Conservation (phyloP, 2,113 vertebrate species). For the Ceuthmochares aereus region DNA sequence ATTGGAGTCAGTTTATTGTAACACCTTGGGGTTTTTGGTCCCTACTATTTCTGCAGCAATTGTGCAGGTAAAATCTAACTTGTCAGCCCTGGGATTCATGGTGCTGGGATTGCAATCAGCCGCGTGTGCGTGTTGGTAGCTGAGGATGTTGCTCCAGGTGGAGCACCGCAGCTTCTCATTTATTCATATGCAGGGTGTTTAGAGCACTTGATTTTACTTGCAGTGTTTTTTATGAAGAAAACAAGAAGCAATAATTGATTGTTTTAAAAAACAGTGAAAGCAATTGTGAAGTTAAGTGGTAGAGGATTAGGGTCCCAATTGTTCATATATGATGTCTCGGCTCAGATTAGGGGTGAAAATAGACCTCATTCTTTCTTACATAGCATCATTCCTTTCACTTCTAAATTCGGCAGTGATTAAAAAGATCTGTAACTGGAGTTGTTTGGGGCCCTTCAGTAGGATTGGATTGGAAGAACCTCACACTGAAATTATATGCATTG, state of each 20-base stretch:
- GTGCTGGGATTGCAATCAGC: not conserved
- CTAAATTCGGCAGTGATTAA: not conserved
- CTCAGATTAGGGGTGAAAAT: not conserved
- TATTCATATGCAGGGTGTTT: not conserved
- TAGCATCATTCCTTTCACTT: not conserved
- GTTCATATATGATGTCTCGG: not conserved
- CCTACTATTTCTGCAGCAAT: not conserved
- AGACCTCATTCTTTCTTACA: not conserved
- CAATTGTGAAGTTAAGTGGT: not conserved
- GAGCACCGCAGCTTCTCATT: fast-evolving
- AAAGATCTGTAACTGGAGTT: not conserved
- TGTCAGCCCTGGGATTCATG: not conserved
- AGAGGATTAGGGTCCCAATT: not conserved
- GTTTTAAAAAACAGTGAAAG: not conserved
- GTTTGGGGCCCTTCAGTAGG: not conserved
- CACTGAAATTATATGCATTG: not conserved
- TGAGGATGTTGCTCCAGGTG: not conserved
- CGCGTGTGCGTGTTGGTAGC: fast-evolving
- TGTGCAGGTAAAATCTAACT: fast-evolving
- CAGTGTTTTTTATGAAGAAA: not conserved
- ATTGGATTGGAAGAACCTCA: not conserved
- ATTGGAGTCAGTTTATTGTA: not conserved
- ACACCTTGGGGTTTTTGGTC: not conserved
- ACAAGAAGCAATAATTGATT: not conserved
- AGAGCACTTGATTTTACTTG: not conserved